Evolutionary conservation across 2,797 vertebrate genomes (phyloP).

Genomic region (Silurus aristotelis): DNA sequence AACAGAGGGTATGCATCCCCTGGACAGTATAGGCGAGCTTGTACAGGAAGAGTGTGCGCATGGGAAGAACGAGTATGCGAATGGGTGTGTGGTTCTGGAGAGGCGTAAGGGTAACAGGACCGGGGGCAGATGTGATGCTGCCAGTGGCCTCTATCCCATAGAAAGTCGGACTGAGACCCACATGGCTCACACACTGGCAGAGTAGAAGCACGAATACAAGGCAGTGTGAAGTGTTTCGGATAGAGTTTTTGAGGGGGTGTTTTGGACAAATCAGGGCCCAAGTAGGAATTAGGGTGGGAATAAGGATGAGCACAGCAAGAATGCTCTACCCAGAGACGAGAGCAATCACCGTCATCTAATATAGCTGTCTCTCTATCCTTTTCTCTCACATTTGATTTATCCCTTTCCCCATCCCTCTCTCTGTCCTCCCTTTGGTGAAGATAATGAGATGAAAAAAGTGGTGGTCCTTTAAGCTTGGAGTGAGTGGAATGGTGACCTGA

Average conservation of each 20-base stretch:
- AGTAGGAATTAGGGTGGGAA: slow-evolving; percentile 42
- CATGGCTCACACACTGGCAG: slow-evolving; percentile 66
- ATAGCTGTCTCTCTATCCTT: slow-evolving; percentile 84
- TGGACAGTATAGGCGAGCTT: slow-evolving; percentile 64
- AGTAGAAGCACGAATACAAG: slow-evolving; percentile 64
- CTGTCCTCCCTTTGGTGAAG: slow-evolving; percentile 63
- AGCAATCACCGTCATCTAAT: slow-evolving; percentile 77
- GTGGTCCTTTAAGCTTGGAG: slow-evolving; percentile 66
- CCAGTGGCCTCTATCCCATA: slow-evolving; percentile 59
- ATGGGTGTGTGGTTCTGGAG: slow-evolving; percentile 40
- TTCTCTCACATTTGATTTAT: slow-evolving; percentile 53
- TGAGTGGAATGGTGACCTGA: slow-evolving; percentile 70
- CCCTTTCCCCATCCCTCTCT: slow-evolving; percentile 60
- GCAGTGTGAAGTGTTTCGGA: slow-evolving; percentile 75
- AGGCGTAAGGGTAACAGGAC: slow-evolving; percentile 69
- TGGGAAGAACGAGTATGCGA: slow-evolving; percentile 60
- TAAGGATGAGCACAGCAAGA: slow-evolving; percentile 52
- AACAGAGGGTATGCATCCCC: slow-evolving; percentile 71
- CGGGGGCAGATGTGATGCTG: slow-evolving; percentile 53
- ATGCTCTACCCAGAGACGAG: slow-evolving; percentile 32
- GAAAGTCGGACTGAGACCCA: slow-evolving; percentile 56
- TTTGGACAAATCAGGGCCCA: slow-evolving; percentile 45
- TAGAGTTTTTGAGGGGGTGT: slow-evolving; percentile 55
- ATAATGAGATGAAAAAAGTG: slow-evolving; percentile 44
- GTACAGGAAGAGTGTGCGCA: slow-evolving; percentile 71